Evolutionary conservation across 2,797 vertebrate genomes (phyloP).

Genomic region (Sebastes variabilis): DNA sequence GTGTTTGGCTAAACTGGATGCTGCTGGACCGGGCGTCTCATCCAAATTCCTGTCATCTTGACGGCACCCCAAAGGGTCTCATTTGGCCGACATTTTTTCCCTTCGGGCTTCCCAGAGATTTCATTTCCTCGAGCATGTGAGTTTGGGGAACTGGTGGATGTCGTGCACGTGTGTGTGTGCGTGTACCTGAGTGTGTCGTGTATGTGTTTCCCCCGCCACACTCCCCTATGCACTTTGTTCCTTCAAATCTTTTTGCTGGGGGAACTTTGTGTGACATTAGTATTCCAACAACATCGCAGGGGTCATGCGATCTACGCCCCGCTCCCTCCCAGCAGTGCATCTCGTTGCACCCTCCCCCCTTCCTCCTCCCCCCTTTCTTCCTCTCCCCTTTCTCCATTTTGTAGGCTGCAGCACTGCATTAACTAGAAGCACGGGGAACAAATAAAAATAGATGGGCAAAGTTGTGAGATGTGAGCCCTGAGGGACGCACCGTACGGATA

Average conservation of each 20-base stretch:
- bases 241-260: conserved; percentile 36
- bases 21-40: conserved; percentile 7
- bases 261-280: conserved; percentile 69
- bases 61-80: conserved; percentile 22
- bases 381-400: conserved; percentile 51
- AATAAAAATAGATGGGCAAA: conserved; percentile 78
- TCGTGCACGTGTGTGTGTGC: neutral
- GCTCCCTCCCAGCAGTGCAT: conserved; percentile 61
- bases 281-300: conserved; percentile 62
- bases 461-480: conserved; percentile 75
- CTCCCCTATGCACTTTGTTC: conserved; percentile 59
- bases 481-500: conserved; percentile 66
- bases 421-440: conserved; percentile 73
- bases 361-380: neutral
- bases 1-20: conserved; percentile 10
- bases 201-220: neutral
- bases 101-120: neutral
- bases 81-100: conserved; percentile 22
- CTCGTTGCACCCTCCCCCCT: conserved; percentile 8
- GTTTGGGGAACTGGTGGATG: neutral
- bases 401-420: conserved; percentile 72
- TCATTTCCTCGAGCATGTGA: neutral
- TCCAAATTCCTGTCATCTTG: conserved; percentile 35
- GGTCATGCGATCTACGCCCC: conserved; percentile 67
- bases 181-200: neutral